Conservation (phyloP, 2,113 vertebrate species). For the Macroglossus sobrinus region DNA sequence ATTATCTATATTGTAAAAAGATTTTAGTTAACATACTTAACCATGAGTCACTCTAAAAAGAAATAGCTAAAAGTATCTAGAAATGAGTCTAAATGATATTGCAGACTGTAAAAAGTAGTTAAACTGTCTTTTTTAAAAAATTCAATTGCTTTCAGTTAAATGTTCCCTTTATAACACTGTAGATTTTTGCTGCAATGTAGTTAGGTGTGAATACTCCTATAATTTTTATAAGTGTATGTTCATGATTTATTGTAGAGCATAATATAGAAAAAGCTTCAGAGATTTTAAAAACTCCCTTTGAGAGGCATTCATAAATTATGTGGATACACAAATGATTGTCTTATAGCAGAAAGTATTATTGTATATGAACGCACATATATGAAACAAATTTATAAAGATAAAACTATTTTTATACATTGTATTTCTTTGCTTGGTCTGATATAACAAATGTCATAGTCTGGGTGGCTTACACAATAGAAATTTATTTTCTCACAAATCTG, state of each 20-base stretch:
- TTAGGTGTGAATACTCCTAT: constrained; percentile 12
- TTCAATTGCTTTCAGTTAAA: neutral
- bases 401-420: neutral
- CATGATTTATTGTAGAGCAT: constrained; percentile 54
- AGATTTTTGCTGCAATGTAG: constrained; percentile 43
- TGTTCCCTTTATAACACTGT: neutral
- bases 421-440: neutral
- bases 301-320: constrained; percentile 55
- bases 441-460: neutral
- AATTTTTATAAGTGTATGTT: neutral
- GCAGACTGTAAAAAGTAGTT: constrained; percentile 20
- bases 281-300: constrained; percentile 58
- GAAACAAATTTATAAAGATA: constrained; percentile 58
- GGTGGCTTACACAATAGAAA: neutral
- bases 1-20: neutral
- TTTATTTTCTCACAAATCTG: neutral
- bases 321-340: constrained; percentile 49
- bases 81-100: neutral
- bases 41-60: neutral
- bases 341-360: neutral
- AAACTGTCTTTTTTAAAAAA: constrained; percentile 48
- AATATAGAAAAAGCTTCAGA: constrained; percentile 27
- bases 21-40: neutral
- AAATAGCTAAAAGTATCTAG: neutral
- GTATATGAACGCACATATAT: constrained; percentile 49